These are phyloP conservation scores for human DNA, from an alignment of 2,113 vertebrate genomes.

Conservation along the genomic window DNA sequence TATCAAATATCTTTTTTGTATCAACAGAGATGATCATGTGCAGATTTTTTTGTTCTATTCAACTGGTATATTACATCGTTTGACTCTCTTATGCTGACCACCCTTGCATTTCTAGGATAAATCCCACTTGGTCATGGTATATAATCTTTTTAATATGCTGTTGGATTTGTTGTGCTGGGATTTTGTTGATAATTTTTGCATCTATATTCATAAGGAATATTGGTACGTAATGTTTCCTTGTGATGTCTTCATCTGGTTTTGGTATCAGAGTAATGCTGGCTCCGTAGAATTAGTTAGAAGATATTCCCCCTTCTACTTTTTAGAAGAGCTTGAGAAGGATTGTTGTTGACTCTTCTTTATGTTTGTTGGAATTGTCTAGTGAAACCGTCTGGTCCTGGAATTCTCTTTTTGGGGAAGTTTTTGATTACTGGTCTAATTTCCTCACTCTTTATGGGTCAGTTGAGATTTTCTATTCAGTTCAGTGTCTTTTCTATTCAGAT, in stretches of 20 bases:
- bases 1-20: neutral
- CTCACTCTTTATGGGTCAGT: neutral
- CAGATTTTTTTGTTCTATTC: neutral
- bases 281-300: neutral
- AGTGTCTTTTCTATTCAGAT: neutral
- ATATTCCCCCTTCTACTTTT: neutral
- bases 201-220: neutral
- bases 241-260: neutral
- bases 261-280: neutral
- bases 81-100: neutral
- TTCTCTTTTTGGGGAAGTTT: neutral
- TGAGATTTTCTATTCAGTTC: neutral
- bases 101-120: neutral
- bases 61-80: neutral
- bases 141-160: neutral
- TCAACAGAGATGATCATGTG: neutral
- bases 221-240: neutral
- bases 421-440: neutral
- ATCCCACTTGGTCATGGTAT: neutral
- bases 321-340: neutral
- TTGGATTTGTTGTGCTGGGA: neutral
- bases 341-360: neutral
- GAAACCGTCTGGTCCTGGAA: neutral
- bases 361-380: neutral
- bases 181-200: neutral